phyloP scores from a whole-genome alignment of 2,888 invertebrate genomes.

The Portevinia maculata region DNA sequence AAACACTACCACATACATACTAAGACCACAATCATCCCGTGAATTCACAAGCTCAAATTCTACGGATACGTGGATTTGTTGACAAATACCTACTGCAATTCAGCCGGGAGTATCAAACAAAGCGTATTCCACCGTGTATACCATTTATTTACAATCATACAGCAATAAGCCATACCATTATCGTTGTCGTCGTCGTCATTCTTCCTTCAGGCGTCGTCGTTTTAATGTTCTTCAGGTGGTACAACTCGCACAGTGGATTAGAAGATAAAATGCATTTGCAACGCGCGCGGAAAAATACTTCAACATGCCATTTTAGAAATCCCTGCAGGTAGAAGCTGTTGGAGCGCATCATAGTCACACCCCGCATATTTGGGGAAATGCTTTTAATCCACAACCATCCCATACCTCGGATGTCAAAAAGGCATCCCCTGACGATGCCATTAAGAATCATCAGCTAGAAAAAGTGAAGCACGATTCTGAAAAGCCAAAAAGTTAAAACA shows the following conservation, averaged over 20 bases:
- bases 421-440: conserved; percentile 43
- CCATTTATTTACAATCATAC: conserved; percentile 58
- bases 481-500: background rate
- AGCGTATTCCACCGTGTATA: conserved; percentile 42
- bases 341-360: conserved; percentile 33
- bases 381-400: conserved; percentile 36
- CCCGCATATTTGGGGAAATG: conserved; percentile 43
- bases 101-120: conserved; percentile 31
- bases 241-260: conserved; percentile 11
- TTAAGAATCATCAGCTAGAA: conserved; percentile 28
- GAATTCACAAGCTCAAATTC: conserved; percentile 31
- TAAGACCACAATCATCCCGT: conserved; percentile 17
- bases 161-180: conserved; percentile 51
- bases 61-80: conserved; percentile 10
- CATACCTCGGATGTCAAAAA: background rate
- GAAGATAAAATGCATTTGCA: conserved; percentile 45
- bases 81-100: background rate
- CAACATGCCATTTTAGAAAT: conserved; percentile 47
- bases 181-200: conserved; percentile 34
- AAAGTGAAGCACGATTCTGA: conserved; percentile 1
- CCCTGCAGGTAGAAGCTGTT: conserved; percentile 30
- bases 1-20: no score
- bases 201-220: background rate
- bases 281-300: conserved; percentile 16
- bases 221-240: conserved; percentile 38